Conservation (phyloP, 30 jellyfish, hydroid and myxozoan species). For the Pelagia noctiluca region DNA sequence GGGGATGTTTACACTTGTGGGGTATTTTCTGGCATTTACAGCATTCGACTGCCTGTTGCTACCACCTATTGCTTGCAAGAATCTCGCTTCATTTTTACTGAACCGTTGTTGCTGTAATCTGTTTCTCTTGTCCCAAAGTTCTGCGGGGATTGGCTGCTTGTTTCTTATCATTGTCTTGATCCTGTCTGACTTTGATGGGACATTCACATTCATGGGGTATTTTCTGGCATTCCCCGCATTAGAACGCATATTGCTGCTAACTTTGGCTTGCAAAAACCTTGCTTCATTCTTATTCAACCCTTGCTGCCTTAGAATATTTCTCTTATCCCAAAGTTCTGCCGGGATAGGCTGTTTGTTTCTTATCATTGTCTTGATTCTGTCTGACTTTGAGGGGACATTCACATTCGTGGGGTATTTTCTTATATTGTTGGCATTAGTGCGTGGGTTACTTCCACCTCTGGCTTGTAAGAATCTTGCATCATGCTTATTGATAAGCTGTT, state of each 20-base stretch:
- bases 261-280: too few relatives aligned
- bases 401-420: neutral
- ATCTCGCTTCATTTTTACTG: conserved; percentile 41
- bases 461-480: too few relatives aligned
- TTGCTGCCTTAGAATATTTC: conserved; percentile 38
- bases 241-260: too few relatives aligned
- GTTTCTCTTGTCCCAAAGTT: conserved; percentile 42
- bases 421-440: too few relatives aligned
- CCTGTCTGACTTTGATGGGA: too few relatives aligned
- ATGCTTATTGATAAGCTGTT: too few relatives aligned
- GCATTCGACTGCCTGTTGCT: too few relatives aligned
- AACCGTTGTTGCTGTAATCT: conserved; percentile 13
- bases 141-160: neutral
- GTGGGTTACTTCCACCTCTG: too few relatives aligned
- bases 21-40: neutral
- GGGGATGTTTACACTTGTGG: neutral
- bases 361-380: neutral
- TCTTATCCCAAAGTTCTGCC: conserved; percentile 19
- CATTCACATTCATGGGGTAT: neutral
- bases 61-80: too few relatives aligned
- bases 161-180: neutral
- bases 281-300: conserved; percentile 32
- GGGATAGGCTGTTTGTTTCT: neutral
- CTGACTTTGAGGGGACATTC: too few relatives aligned
- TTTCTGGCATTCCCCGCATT: too few relatives aligned